A percentile compares a stretch with the other conserved stretches of the same genome.
Evolutionary conservation across 2,888 invertebrate genomes (phyloP).

Genomic region (Hydrotaea diabolus): DNA sequence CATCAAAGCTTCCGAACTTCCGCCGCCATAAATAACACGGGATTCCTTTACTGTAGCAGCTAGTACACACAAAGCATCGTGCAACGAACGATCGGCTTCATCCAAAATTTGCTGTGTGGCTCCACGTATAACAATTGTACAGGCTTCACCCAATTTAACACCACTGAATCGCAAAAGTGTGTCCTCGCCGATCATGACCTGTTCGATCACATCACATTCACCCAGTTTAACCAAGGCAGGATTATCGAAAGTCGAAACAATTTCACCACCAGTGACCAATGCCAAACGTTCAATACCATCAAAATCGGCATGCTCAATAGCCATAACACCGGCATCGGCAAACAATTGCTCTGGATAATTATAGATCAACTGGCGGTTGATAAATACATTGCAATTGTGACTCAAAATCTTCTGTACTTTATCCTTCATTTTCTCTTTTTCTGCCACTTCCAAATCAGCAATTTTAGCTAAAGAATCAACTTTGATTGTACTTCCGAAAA

Average conservation of each 20-base stretch:
- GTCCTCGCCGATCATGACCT: conserved; percentile 98
- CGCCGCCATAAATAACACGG: conserved; percentile 94
- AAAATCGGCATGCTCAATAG: conserved; percentile 99
- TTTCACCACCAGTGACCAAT: conserved; percentile 98
- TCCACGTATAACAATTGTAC: conserved; percentile 97
- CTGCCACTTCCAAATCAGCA: conserved; percentile 97
- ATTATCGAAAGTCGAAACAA: conserved; percentile 98
- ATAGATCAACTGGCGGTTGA: conserved; percentile 99
- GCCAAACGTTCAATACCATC: conserved; percentile 99
- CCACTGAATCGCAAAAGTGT: conserved; percentile 96
- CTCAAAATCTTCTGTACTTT: conserved; percentile 97
- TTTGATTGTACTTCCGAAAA: conserved; percentile 97
- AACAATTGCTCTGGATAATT: conserved; percentile 99
- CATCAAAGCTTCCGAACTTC: conserved; percentile 98
- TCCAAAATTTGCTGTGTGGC: conserved; percentile 99
- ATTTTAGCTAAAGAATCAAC: conserved; percentile 97
- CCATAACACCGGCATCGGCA: conserved; percentile 98
- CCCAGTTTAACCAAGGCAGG: conserved; percentile 96
- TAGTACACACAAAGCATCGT: conserved; percentile 98
- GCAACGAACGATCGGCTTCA: conserved; percentile 98
- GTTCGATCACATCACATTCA: conserved; percentile 96
- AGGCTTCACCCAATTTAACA: conserved; percentile 96
- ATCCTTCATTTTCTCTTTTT: conserved; percentile 99
- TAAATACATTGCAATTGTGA: conserved; percentile 98
- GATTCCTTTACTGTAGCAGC: conserved; percentile 97